A percentile compares a stretch with the other conserved stretches of the same genome.
These are phyloP conservation scores for Linnaemya vulpina DNA, from an alignment of 2,888 invertebrate genomes.

Conservation along the genomic window DNA sequence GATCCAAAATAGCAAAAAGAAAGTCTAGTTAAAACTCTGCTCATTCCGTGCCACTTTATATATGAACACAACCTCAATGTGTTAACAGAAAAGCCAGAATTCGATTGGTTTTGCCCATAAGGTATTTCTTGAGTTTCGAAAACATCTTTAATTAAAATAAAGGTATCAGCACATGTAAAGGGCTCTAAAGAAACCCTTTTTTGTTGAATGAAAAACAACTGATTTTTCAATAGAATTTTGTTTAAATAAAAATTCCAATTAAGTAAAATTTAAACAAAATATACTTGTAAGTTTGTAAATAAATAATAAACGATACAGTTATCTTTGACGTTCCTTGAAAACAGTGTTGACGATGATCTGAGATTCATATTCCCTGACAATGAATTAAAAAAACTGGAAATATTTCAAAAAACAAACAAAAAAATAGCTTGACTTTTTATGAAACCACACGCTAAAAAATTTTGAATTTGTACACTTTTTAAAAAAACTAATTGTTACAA, in stretches of 20 bases:
- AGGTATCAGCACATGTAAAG: neutral
- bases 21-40: too few relatives aligned
- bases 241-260: neutral
- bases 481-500: conserved; percentile 17
- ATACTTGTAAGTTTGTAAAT: conserved; percentile 70
- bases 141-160: neutral
- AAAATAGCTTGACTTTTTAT: neutral
- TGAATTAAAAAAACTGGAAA: conserved; percentile 30
- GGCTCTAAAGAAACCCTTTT: neutral
- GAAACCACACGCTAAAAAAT: neutral
- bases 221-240: neutral
- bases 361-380: conserved; percentile 31
- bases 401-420: conserved; percentile 1
- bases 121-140: neutral
- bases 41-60: too few relatives aligned
- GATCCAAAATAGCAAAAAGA: too few relatives aligned
- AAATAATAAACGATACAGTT: conserved; percentile 71
- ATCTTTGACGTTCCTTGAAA: conserved; percentile 72
- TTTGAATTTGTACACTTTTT: too few relatives aligned
- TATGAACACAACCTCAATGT: too few relatives aligned
- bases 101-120: too few relatives aligned
- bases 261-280: conserved; percentile 21
- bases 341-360: conserved; percentile 66
- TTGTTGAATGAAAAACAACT: neutral
- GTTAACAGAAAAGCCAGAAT: too few relatives aligned